Evolutionary conservation across 2,797 vertebrate species (phyloP).

Genomic region (Prionace glauca): DNA sequence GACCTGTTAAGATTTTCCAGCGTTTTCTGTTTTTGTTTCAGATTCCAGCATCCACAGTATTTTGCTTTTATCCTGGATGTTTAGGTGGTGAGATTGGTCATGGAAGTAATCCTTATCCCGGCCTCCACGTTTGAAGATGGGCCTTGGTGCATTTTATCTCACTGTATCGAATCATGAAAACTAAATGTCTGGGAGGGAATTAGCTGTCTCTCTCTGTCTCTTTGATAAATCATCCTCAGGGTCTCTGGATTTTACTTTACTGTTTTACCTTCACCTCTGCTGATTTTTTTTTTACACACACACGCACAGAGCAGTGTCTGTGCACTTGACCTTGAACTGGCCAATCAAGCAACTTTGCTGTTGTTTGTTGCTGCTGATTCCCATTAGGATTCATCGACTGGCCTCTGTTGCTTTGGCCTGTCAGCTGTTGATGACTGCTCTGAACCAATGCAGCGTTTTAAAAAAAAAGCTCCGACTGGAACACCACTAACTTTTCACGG

Average conservation of each 20-base stretch:
- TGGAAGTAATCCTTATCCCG: background rate
- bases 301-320: background rate
- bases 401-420: conserved; percentile 28
- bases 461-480: background rate
- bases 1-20: too few species aligned
- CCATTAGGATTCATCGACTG: background rate
- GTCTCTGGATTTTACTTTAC: conserved; percentile 3
- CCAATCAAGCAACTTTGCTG: background rate
- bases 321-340: conserved; percentile 3
- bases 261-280: conserved; percentile 11
- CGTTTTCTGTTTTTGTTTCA: too few species aligned
- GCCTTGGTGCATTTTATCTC: background rate
- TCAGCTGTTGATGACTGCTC: background rate
- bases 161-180: background rate
- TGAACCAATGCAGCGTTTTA: conserved; percentile 5
- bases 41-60: too few species aligned
- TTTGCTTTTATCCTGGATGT: too few species aligned
- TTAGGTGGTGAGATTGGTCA: background rate
- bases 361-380: background rate
- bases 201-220: background rate
- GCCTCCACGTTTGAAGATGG: background rate
- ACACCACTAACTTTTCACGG: conserved; percentile 2
- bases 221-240: background rate
- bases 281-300: background rate
- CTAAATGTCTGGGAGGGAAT: background rate